Percentiles rank a stretch among this genome's conserved stretches.
Conservation (phyloP, 2,113 vertebrate genomes). For the Prochilodus magdalenae region DNA sequence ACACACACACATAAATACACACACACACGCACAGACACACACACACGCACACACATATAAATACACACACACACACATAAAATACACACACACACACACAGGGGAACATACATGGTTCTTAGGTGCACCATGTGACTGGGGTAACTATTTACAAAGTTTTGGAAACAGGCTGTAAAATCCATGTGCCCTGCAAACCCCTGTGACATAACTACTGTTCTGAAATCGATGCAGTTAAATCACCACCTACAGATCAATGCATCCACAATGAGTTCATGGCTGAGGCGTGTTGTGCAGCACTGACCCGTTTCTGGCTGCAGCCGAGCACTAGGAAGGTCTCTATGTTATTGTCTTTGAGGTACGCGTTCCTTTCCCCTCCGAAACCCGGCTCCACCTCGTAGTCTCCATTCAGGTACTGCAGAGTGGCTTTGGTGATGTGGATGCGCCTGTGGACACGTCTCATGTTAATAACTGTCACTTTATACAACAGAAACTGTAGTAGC, state of each 20-base stretch:
- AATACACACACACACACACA: not conserved
- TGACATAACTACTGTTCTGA: no score
- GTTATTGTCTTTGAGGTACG: constrained; percentile 92
- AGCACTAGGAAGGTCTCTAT: constrained; percentile 95
- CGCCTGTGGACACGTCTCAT: constrained; percentile 73
- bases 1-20: constrained; percentile 30
- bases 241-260: no score
- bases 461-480: not conserved
- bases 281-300: constrained; percentile 62
- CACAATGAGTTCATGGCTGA: no score
- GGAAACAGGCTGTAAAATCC: no score
- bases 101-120: no score
- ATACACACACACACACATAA: constrained; percentile 35
- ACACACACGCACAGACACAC: constrained; percentile 36
- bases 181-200: no score
- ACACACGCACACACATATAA: constrained; percentile 11
- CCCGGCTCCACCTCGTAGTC: constrained; percentile 96
- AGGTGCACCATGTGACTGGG: no score
- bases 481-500: no score
- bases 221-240: not conserved
- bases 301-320: constrained; percentile 94
- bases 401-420: constrained; percentile 91
- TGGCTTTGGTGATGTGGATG: constrained; percentile 95
- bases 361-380: constrained; percentile 89
- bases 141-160: no score